These are phyloP conservation scores for Microctenopoma lineatum DNA, from an alignment of 2,797 vertebrate genomes.

Conservation along the genomic window DNA sequence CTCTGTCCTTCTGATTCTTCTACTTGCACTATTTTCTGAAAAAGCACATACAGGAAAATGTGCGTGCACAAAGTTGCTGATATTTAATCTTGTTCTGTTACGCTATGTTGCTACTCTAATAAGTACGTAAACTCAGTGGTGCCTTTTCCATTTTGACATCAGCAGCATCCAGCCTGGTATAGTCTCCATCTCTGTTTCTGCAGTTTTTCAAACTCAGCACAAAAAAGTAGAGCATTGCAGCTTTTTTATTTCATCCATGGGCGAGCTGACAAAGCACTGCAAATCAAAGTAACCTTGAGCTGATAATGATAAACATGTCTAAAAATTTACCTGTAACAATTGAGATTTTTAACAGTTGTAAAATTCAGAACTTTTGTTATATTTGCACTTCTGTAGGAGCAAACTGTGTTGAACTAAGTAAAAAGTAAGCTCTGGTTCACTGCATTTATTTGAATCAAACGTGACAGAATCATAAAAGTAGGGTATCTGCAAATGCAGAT, in stretches of 20 bases:
- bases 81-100: neutral
- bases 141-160: constrained; percentile 19
- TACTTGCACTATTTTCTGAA: neutral
- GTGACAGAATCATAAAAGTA: neutral
- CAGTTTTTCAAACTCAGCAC: constrained; percentile 40
- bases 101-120: neutral
- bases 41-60: neutral
- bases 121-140: constrained; percentile 5
- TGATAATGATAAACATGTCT: constrained; percentile 30
- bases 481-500: neutral
- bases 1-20: neutral
- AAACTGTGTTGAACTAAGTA: neutral
- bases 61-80: neutral
- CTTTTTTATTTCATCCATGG: constrained; percentile 34
- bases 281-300: constrained; percentile 33
- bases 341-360: neutral
- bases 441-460: neutral
- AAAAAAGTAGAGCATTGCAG: constrained; percentile 42
- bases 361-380: neutral
- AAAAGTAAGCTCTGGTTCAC: neutral
- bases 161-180: constrained; percentile 9
- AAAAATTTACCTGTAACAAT: neutral
- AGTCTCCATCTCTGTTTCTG: constrained; percentile 14
- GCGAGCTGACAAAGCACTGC: constrained; percentile 47
- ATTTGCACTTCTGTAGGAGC: neutral